Evolutionary conservation across 2,113 vertebrate genomes (phyloP).

Genomic region (Onychorhynchus coronatus): DNA sequence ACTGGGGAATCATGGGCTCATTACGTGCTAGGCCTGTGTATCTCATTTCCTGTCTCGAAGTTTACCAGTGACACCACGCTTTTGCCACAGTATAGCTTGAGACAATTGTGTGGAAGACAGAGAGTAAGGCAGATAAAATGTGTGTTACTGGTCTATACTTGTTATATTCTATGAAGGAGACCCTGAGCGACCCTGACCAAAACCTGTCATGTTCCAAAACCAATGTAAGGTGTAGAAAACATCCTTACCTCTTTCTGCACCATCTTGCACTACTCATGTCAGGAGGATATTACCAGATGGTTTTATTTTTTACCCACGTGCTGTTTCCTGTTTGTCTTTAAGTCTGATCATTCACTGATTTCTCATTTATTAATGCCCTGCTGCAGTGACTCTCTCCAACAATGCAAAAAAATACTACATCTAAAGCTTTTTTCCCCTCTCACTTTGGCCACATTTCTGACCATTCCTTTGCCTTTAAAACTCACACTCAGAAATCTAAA

Average conservation of each 20-base stretch:
- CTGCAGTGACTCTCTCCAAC: background rate
- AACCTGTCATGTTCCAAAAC: background rate
- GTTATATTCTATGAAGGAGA: background rate
- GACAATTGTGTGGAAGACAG: background rate
- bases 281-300: background rate
- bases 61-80: background rate
- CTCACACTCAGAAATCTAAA: background rate
- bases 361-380: background rate
- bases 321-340: background rate
- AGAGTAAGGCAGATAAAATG: background rate
- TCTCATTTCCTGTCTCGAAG: background rate
- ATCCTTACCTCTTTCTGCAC: background rate
- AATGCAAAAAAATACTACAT: background rate
- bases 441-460: background rate
- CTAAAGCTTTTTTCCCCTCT: background rate
- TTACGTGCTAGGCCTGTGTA: background rate
- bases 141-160: background rate
- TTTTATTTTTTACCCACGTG: background rate
- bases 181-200: background rate
- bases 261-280: background rate
- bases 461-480: background rate
- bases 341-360: background rate
- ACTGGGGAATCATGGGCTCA: background rate
- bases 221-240: background rate
- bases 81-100: background rate